These are phyloP conservation scores for Chelonia mydas DNA, from an alignment of 2,797 vertebrate genomes.

Conservation along the genomic window DNA sequence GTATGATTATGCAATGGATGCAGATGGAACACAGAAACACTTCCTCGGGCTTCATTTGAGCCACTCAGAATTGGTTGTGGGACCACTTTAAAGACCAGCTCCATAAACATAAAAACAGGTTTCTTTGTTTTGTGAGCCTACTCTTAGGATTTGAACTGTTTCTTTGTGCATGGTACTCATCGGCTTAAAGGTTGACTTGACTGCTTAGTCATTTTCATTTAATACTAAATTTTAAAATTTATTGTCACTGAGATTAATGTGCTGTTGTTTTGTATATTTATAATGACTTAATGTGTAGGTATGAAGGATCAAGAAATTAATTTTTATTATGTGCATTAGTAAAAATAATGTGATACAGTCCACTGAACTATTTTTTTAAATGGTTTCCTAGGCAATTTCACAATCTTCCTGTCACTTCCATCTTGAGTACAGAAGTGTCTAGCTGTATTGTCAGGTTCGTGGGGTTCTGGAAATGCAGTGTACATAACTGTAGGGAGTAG, in stretches of 20 bases:
- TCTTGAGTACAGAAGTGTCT: background rate
- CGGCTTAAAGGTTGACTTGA: constrained; percentile 3
- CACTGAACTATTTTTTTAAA: background rate
- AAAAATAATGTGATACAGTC: background rate
- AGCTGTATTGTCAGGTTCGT: no score
- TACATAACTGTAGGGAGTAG: background rate
- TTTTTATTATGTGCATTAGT: constrained; percentile 24
- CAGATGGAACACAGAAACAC: background rate
- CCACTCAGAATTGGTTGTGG: background rate
- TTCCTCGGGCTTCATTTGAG: background rate
- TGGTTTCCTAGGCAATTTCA: background rate
- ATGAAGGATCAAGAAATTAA: constrained; percentile 22
- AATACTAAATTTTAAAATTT: constrained; percentile 9
- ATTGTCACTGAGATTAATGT: constrained; percentile 50
- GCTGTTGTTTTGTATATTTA: constrained; percentile 68
- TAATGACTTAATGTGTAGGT: constrained; percentile 48
- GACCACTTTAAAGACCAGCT: constrained; percentile 7
- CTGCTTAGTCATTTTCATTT: constrained; percentile 9
- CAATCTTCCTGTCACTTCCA: background rate
- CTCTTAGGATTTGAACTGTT: constrained; percentile 11
- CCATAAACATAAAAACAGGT: constrained; percentile 12
- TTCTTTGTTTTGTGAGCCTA: constrained; percentile 24
- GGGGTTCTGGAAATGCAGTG: background rate
- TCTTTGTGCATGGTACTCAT: constrained; percentile 1
- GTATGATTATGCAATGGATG: constrained; percentile 62